Evolutionary conservation across 2,888 invertebrate species (phyloP), one percentile per base, ranked within the genome.

Genomic region (Drosophila leonis): DNA sequence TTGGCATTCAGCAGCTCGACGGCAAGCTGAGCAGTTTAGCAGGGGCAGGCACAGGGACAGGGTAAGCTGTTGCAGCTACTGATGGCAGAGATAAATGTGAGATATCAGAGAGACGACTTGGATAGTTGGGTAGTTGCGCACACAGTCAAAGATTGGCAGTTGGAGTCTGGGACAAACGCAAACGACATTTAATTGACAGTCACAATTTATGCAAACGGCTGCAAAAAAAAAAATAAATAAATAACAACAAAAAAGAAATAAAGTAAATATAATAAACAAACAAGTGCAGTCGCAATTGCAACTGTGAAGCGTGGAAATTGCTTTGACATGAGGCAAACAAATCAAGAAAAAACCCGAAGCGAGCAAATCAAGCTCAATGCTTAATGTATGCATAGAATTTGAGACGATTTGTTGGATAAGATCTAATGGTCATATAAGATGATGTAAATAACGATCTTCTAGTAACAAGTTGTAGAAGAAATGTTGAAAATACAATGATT

Each of bases 181-280:
- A 82, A 77, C 77, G 72, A 72, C 74, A 82, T 76, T 83, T 88
- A 90, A 86, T 86, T 86, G 85, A 86, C 88, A 86, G 75, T 69
- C 72, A 64, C 90, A 88, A 88, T 86, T 86, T 86, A 90, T 86
- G 88, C 90, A 86, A 86, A 85, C 90, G 81, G 75, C 56, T 75
- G 80, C 72, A 82, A 79, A 65, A 61, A 33, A 33, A 33, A 33
- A 24, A 24, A 24, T 3, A 64, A 29, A 46, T 29, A 10, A 37
- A 33, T 20, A 29, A 39, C 27, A 27, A 18, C 18, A 44, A 60
- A 57, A 57, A 20, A 54, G 12, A 54, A 39, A 54, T 52, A 54
- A 54, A 39, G 20, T 29, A 54, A 39, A 54, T 55, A 49, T 62
- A 61, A 51, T 63, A 70, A 67, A 67, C 20, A 68, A 74, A 60